Percentiles rank a stretch among this genome's conserved stretches.
Evolutionary conservation across 2,113 vertebrate genomes (phyloP).

Genomic region (Xenopus laevis): DNA sequence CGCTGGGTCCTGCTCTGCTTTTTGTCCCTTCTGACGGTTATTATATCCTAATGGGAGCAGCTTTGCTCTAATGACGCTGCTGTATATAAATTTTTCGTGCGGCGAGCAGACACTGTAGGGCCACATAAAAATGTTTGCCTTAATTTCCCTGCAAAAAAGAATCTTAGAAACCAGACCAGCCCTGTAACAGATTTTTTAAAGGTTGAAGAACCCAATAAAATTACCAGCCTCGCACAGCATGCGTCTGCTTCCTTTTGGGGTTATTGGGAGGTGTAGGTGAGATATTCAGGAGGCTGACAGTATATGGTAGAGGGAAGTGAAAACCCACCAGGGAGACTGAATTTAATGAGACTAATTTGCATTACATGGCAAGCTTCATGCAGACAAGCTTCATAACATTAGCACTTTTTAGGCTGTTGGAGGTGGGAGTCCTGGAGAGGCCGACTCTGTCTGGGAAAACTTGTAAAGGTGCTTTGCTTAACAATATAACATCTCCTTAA

Average conservation of each 20-base stretch:
- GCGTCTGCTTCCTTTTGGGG: constrained; percentile 75
- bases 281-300: constrained; percentile 84
- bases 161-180: constrained; percentile 76
- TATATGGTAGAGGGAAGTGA: constrained; percentile 71
- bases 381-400: constrained; percentile 45
- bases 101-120: constrained; percentile 82
- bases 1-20: constrained; percentile 82
- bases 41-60: constrained; percentile 93
- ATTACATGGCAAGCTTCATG: constrained; percentile 41
- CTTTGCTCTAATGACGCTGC: constrained; percentile 89
- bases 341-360: constrained; percentile 46
- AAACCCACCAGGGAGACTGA: constrained; percentile 61
- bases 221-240: constrained; percentile 82
- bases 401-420: constrained; percentile 41
- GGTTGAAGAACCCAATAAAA: constrained; percentile 83
- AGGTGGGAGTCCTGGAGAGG: constrained; percentile 24
- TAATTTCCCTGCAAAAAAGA: constrained; percentile 79
- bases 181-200: constrained; percentile 79
- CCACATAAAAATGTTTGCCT: constrained; percentile 89
- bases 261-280: constrained; percentile 87
- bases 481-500: constrained; percentile 24
- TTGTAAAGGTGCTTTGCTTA: constrained; percentile 5
- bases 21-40: constrained; percentile 90
- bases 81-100: constrained; percentile 88
- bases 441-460: constrained; percentile 12